A percentile compares a stretch with the other conserved stretches of the same genome.
phyloP scores from a whole-genome alignment of 2,113 vertebrate genomes.

The Oreotragus oreotragus region DNA sequence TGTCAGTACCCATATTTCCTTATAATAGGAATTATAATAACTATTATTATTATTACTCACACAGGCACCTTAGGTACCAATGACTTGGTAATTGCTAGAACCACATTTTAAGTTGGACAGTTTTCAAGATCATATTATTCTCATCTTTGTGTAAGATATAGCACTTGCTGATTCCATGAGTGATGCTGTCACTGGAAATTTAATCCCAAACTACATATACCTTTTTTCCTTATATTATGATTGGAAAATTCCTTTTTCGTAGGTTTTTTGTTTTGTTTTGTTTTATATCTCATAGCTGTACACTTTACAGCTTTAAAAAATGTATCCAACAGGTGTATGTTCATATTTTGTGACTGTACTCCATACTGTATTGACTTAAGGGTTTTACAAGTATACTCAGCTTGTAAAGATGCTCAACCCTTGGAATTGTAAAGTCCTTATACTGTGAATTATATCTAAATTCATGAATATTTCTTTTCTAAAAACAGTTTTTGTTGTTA shows the following conservation, averaged over 20 bases:
- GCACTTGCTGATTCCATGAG: not conserved
- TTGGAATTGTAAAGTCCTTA: not conserved
- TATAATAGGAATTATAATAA: not conserved
- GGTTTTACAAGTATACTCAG: not conserved
- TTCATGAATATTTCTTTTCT: not conserved
- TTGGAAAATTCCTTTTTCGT: not conserved
- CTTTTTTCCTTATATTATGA: not conserved
- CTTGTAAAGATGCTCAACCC: not conserved
- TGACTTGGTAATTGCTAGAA: not conserved
- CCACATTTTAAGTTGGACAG: not conserved
- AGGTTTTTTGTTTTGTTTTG: not conserved
- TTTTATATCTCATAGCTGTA: not conserved
- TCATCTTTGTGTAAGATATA: not conserved
- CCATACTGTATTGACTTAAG: not conserved
- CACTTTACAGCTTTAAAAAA: not conserved
- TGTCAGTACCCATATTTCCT: not conserved
- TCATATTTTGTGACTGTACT: not conserved
- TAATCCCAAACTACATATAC: not conserved
- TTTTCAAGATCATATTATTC: not conserved
- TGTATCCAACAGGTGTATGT: not conserved
- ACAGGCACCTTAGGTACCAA: not conserved
- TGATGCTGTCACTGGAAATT: not conserved
- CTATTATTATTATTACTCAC: not conserved
- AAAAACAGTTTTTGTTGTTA: not conserved
- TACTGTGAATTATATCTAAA: not conserved